Conservation (phyloP, 2,888 invertebrate species). For the Epirrhoe tristata region DNA sequence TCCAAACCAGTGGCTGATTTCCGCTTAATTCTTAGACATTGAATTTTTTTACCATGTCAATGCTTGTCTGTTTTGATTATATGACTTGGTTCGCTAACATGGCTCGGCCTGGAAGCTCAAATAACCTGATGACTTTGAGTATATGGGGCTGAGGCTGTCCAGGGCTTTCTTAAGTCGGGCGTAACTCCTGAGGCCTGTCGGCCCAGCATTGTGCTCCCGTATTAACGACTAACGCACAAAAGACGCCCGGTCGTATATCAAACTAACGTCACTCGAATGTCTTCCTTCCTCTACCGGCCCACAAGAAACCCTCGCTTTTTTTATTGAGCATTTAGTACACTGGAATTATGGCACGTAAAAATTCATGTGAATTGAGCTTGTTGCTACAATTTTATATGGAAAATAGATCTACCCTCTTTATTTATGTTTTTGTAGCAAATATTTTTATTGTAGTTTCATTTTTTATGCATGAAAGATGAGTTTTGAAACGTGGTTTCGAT, state of each 20-base stretch:
- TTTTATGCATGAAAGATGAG: constrained; percentile 24
- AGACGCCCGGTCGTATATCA: constrained; percentile 81
- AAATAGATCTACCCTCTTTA: constrained; percentile 32
- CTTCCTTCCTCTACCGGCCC: constrained; percentile 80
- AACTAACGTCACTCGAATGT: constrained; percentile 83
- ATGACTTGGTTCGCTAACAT: too few relatives aligned
- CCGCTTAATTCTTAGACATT: too few relatives aligned
- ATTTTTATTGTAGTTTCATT: constrained; percentile 27
- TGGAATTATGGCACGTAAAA: constrained; percentile 73
- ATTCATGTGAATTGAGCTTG: constrained; percentile 57
- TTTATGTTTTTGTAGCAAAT: constrained; percentile 23
- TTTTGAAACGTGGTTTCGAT: constrained; percentile 27
- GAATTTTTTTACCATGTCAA: too few relatives aligned
- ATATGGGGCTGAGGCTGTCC: not conserved
- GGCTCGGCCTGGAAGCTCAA: too few relatives aligned
- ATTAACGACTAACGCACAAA: constrained; percentile 82
- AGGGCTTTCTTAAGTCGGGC: constrained; percentile 58
- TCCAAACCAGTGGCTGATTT: too few relatives aligned
- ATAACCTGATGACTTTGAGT: too few relatives aligned
- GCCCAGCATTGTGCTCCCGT: constrained; percentile 74
- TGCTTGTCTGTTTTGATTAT: too few relatives aligned
- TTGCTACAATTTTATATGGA: constrained; percentile 42
- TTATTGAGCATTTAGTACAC: constrained; percentile 78
- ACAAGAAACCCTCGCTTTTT: constrained; percentile 74
- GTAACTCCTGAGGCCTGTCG: constrained; percentile 71